phyloP scores from a whole-genome alignment of 1,140 invertebrate species.

The Heliconius congener region DNA sequence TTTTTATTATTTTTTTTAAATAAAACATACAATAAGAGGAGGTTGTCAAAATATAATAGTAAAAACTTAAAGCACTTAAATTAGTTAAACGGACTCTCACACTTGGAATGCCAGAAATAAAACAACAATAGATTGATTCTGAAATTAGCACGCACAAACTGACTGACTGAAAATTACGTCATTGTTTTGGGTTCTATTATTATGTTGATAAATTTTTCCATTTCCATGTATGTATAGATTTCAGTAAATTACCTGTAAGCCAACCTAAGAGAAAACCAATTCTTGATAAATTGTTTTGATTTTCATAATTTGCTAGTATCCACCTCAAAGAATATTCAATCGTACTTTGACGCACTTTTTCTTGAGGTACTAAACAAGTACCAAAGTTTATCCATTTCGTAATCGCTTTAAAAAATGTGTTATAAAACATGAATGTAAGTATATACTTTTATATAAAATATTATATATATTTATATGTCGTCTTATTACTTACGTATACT shows the following conservation, averaged over 20 bases:
- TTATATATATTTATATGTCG: neutral
- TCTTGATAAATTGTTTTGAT: conserved; percentile 55
- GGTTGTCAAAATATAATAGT: too few species aligned
- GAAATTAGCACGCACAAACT: too few species aligned
- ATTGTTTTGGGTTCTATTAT: too few species aligned
- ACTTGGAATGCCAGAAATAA: too few species aligned
- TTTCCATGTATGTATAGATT: neutral
- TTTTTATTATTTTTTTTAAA: too few species aligned
- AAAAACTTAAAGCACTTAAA: too few species aligned
- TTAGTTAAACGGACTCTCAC: too few species aligned
- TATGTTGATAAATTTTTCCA: too few species aligned
- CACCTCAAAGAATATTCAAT: conserved; percentile 70
- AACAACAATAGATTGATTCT: too few species aligned
- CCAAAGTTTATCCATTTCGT: conserved; percentile 75
- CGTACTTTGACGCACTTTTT: conserved; percentile 57
- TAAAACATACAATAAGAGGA: too few species aligned
- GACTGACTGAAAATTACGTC: too few species aligned
- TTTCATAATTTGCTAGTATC: conserved; percentile 66
- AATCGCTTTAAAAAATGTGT: conserved; percentile 56
- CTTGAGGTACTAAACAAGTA: conserved; percentile 65
- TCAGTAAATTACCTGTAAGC: conserved; percentile 66
- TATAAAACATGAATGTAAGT: neutral
- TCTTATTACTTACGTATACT: conserved; percentile 65
- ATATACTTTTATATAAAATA: neutral
- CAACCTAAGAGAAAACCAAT: conserved; percentile 70